Evolutionary conservation across 2,113 vertebrate species (phyloP).

Genomic region (Plecotus auritus): DNA sequence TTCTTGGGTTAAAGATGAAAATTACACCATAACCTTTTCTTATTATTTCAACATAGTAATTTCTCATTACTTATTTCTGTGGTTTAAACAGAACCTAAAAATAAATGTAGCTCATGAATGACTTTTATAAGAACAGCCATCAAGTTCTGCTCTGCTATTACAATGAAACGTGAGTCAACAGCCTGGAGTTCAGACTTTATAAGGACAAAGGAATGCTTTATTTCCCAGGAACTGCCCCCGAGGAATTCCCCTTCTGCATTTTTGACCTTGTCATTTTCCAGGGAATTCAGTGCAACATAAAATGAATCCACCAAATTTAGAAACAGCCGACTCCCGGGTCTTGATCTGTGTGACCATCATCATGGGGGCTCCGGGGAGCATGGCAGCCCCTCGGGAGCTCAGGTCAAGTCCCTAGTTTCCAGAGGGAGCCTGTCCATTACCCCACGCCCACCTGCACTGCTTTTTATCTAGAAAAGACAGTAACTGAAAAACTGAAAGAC

Average conservation of each 20-base stretch:
- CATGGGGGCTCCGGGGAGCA: neutral
- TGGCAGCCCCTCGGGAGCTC: neutral
- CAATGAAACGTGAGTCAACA: neutral
- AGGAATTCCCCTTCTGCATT: neutral
- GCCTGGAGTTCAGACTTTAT: neutral
- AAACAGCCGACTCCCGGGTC: neutral
- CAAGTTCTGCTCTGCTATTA: neutral
- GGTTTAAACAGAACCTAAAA: conserved; percentile 2
- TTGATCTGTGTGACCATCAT: too few species aligned
- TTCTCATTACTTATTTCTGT: neutral
- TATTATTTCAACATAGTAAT: conserved; percentile 15
- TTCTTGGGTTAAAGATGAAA: conserved; percentile 6
- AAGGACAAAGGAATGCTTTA: neutral
- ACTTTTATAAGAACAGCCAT: neutral
- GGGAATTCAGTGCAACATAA: neutral
- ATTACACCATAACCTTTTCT: neutral
- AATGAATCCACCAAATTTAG: neutral
- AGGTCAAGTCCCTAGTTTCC: neutral
- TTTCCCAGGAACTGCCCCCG: neutral
- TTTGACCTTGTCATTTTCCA: neutral
- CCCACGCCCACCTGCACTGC: neutral
- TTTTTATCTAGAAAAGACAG: neutral
- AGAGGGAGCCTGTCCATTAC: neutral
- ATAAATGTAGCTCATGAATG: neutral
- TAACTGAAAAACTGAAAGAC: neutral